Conservation (phyloP, 2,113 vertebrate genomes). For the Tursiops truncatus region DNA sequence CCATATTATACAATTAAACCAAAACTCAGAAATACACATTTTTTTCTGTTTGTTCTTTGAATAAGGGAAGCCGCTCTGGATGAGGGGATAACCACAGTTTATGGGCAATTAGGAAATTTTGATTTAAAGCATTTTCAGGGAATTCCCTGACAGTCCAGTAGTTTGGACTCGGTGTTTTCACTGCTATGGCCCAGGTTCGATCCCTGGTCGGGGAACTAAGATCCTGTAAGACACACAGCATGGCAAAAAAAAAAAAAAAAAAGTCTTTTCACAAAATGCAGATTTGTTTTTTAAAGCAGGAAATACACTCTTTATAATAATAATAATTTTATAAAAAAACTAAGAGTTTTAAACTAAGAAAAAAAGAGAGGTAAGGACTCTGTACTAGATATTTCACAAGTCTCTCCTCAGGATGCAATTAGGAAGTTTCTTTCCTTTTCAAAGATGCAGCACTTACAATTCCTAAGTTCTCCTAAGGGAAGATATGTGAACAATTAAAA, state of each 20-base stretch:
- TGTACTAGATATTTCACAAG: neutral
- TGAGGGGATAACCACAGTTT: neutral
- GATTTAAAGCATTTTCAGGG: neutral
- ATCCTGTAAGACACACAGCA: neutral
- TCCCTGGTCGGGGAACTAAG: neutral
- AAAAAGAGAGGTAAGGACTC: neutral
- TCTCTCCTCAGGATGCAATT: neutral
- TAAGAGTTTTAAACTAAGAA: neutral
- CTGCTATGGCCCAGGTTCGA: neutral
- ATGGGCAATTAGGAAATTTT: neutral
- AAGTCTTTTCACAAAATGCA: neutral
- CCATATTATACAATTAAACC: no score
- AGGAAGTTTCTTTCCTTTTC: neutral
- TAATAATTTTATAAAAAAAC: neutral
- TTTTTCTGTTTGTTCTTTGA: neutral
- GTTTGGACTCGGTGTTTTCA: neutral
- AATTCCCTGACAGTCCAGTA: neutral
- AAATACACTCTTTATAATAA: neutral
- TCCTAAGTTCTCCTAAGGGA: neutral
- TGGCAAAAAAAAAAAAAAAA: neutral
- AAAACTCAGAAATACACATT: neutral
- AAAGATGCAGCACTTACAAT: neutral
- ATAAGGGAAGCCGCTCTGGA: neutral
- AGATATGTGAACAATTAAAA: neutral
- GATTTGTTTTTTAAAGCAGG: neutral